A percentile compares a stretch with the other conserved stretches of the same genome.
phyloP scores from a whole-genome alignment of 35 echinoderm and acorn worm species.

The Ophioderma brevispina region DNA sequence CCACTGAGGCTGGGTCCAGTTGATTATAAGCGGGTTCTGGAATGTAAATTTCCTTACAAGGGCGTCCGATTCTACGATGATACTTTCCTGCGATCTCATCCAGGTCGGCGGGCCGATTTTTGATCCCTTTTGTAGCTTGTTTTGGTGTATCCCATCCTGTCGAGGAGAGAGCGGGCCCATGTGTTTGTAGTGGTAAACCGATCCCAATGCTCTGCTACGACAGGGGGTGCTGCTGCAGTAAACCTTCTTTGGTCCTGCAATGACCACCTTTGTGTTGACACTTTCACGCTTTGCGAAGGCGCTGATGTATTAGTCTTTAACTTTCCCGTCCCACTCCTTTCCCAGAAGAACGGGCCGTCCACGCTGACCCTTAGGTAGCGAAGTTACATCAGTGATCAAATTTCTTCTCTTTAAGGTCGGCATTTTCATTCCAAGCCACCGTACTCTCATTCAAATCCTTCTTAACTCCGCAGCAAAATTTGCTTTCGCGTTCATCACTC shows the following conservation, averaged over 20 bases:
- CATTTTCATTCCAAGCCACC: too few species aligned
- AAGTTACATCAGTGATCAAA: background rate
- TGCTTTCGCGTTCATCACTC: too few species aligned
- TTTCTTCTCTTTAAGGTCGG: background rate
- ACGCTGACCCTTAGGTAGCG: background rate
- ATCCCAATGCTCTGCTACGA: too few species aligned
- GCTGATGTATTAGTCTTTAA: background rate
- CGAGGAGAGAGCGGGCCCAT: background rate
- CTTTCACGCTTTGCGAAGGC: background rate
- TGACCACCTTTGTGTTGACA: too few species aligned
- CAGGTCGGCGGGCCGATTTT: background rate
- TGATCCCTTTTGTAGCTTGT: conserved; percentile 10
- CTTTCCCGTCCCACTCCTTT: background rate
- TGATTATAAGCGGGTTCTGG: background rate
- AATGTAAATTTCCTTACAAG: background rate
- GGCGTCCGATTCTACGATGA: background rate
- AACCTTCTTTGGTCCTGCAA: too few species aligned
- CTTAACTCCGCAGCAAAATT: too few species aligned
- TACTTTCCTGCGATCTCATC: background rate
- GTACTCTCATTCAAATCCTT: too few species aligned
- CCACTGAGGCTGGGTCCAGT: background rate
- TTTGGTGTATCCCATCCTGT: conserved; percentile 2
- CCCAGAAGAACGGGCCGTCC: background rate
- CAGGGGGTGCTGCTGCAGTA: too few species aligned
- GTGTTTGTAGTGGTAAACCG: background rate